phyloP scores from a whole-genome alignment of 2,888 invertebrate species.

The Andrena praecox region DNA sequence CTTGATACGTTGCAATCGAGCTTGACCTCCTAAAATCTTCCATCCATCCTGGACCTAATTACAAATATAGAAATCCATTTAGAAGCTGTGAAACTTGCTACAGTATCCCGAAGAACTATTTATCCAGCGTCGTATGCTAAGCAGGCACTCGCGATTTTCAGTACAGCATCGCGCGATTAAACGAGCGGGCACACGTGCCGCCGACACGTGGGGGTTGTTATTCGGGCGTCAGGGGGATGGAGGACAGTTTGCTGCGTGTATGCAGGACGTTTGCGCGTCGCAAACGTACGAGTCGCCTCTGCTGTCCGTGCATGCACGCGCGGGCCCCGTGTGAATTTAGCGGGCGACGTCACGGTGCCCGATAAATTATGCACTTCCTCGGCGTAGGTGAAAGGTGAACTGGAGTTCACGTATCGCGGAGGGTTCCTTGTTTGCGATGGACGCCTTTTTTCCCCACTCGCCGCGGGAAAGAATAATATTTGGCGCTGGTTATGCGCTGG shows the following conservation, averaged over 20 bases:
- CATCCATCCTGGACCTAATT: too few relatives aligned
- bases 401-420: slow-evolving; percentile 2
- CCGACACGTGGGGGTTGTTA: too few relatives aligned
- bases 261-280: slow-evolving; percentile 57
- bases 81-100: too few relatives aligned
- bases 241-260: slow-evolving; percentile 40
- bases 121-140: too few relatives aligned
- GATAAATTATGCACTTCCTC: slow-evolving; percentile 19
- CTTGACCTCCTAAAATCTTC: too few relatives aligned
- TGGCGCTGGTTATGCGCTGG: neutral
- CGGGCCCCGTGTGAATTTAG: slow-evolving; percentile 49
- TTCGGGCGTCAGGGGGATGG: slow-evolving; percentile 9
- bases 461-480: neutral
- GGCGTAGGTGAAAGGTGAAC: neutral
- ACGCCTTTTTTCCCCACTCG: neutral
- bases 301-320: slow-evolving; percentile 13
- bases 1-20: too few relatives aligned
- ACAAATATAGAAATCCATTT: too few relatives aligned
- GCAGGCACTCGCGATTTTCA: too few relatives aligned
- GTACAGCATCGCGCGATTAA: too few relatives aligned
- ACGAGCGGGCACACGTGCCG: too few relatives aligned
- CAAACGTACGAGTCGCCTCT: slow-evolving; percentile 48
- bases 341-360: slow-evolving; percentile 2
- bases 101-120: too few relatives aligned
- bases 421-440: neutral